Percentiles rank a stretch among this genome's conserved stretches.
phyloP scores from a whole-genome alignment of 2,797 vertebrate genomes.

The Remorina albescens region DNA sequence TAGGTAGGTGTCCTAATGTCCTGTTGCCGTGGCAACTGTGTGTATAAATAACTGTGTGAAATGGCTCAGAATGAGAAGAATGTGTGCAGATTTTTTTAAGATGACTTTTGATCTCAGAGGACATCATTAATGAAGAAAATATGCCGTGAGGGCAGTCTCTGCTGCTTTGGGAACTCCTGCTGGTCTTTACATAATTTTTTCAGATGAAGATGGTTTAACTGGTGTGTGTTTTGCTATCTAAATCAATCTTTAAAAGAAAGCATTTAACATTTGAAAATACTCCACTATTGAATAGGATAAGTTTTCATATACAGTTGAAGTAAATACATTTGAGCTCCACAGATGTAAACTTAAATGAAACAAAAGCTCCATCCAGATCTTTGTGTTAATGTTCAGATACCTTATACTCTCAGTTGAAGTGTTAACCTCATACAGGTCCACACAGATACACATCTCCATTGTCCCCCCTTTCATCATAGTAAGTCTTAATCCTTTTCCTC shows the following conservation, averaged over 20 bases:
- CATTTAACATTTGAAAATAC: not conserved
- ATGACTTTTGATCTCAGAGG: conserved; percentile 4
- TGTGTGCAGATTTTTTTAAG: not conserved
- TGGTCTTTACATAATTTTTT: not conserved
- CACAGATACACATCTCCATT: conserved; percentile 14
- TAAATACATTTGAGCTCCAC: not conserved
- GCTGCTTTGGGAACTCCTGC: not conserved
- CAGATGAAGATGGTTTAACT: conserved; percentile 8
- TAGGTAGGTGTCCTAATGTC: conserved; percentile 86
- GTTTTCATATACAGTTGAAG: not conserved
- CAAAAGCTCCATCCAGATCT: not conserved
- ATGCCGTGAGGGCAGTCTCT: not conserved
- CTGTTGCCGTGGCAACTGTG: conserved; percentile 31
- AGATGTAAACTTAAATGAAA: not conserved
- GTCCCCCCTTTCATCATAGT: conserved; percentile 13
- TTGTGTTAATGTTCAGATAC: not conserved
- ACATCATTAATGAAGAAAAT: not conserved
- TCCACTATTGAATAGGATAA: not conserved
- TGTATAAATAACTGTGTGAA: conserved; percentile 12
- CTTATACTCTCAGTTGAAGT: not conserved
- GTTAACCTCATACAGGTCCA: not conserved
- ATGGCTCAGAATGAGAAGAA: conserved; percentile 5
- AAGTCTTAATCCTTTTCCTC: not conserved
- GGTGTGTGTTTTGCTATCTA: no score
- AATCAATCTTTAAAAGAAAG: not conserved